phyloP scores from a whole-genome alignment of 1,140 invertebrate species.

The Aphidius gifuensis region DNA sequence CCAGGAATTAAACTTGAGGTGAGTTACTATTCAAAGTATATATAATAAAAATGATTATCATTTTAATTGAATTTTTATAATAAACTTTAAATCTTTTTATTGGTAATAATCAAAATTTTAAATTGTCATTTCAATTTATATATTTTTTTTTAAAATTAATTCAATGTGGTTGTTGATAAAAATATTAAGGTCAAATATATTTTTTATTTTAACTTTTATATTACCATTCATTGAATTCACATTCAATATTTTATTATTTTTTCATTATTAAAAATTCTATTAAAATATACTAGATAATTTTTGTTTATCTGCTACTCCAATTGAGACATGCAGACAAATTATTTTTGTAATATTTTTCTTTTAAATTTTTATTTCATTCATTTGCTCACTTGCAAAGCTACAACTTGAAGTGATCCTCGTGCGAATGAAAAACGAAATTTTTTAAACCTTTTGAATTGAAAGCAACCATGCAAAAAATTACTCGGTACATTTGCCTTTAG shows the following conservation, averaged over 20 bases:
- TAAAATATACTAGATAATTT: too few relatives aligned
- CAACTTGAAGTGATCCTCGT: conserved; percentile 11
- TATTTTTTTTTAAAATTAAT: too few relatives aligned
- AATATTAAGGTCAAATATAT: too few relatives aligned
- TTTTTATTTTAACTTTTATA: too few relatives aligned
- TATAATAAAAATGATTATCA: neutral
- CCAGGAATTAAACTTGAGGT: conserved; percentile 62
- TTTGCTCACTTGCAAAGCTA: neutral
- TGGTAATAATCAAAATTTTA: too few relatives aligned
- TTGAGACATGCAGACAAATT: neutral
- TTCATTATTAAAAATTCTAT: too few relatives aligned
- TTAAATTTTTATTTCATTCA: neutral
- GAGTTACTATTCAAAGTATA: conserved; percentile 23
- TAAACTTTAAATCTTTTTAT: neutral
- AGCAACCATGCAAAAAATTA: conserved; percentile 8
- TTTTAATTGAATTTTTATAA: conserved; percentile 8
- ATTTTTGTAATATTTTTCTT: conserved; percentile 5
- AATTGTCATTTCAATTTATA: too few relatives aligned
- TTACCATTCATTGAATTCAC: too few relatives aligned
- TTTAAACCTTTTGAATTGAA: conserved; percentile 15
- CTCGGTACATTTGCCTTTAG: conserved; percentile 14
- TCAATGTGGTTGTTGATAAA: too few relatives aligned
- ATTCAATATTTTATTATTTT: too few relatives aligned
- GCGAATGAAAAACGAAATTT: neutral
- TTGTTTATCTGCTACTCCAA: too few relatives aligned